Base-by-base conservation (phyloP, 2,113 vertebrate species). In the Pleuronectes platessa region DNA sequence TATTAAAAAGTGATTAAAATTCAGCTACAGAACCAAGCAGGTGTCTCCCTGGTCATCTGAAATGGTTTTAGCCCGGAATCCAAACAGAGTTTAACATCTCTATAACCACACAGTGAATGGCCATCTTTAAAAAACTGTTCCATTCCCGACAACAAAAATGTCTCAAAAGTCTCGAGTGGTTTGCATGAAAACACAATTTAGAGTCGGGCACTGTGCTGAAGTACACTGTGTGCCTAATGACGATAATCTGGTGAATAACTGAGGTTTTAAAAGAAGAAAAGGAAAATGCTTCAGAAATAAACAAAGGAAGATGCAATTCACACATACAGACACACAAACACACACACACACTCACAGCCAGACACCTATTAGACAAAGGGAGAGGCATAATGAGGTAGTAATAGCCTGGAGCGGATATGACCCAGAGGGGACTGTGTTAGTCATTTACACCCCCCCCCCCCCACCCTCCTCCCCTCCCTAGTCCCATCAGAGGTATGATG, bases 401-500 rank as follows among this genome's bases (percentile, higher is more conserved):
- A 83, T 64, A 78, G 77, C 68, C 69, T 21, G 49, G 5, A 55
- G 51, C 72, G 69, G 47, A 71, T 82, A 66, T 65, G 63, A 84
- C 81, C 86, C 82, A 23, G 21, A 58, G 81, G 71, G 71, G 40
- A 49, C n/a, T 20, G 71, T 13, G 49, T 51, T 49, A 74, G 67
- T 82, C 61, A 81, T 85, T 80, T 80, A 58, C 40, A 71, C 59
- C 64, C 76, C 77, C 76, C 45, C 3, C 40, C 37, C 6, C 37
- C 40, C 40, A 2, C 24, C 24, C 59, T 61, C 76, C 77, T 74
- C 45, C 3, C 40, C 40, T 0, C 40, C 40, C 40, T 0, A 3
- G 71, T 66, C 64, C 62, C 83, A 76, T 88, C 78, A 87, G 62
- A 68, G 23, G 62, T 20, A 65, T 10, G 64, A 75, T 74, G 72